phyloP scores from a whole-genome alignment of 2,113 vertebrate species.

The Cavia aperea region DNA sequence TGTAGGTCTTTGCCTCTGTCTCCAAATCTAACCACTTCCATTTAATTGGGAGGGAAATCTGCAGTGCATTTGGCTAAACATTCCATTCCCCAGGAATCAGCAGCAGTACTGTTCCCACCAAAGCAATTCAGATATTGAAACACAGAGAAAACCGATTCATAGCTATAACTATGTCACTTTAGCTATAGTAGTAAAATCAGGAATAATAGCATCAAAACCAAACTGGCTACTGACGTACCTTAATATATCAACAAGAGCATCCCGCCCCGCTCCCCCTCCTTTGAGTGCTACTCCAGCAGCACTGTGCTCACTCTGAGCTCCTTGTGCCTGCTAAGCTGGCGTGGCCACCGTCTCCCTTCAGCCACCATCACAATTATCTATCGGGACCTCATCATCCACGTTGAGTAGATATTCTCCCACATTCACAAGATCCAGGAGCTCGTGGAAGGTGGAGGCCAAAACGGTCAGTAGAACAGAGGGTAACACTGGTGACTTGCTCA shows the following conservation, averaged over 20 bases:
- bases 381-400: no score
- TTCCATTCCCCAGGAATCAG: not conserved
- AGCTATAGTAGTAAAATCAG: not conserved
- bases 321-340: no score
- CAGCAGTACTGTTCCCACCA: not conserved
- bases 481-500: no score
- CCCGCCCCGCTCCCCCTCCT: no score
- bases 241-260: not conserved
- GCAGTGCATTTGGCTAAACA: not conserved
- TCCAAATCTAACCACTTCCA: not conserved
- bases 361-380: no score
- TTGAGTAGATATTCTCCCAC: no score
- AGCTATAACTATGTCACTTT: not conserved
- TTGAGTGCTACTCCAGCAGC: no score
- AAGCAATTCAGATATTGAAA: not conserved
- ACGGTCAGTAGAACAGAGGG: no score
- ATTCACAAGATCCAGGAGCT: no score
- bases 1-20: not conserved
- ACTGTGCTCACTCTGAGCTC: no score
- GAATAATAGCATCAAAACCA: not conserved
- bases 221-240: not conserved
- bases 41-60: not conserved
- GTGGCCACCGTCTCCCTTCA: no score
- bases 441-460: no score
- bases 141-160: not conserved